Conservation (phyloP, 2,888 invertebrate genomes). For the Allacma fusca region DNA sequence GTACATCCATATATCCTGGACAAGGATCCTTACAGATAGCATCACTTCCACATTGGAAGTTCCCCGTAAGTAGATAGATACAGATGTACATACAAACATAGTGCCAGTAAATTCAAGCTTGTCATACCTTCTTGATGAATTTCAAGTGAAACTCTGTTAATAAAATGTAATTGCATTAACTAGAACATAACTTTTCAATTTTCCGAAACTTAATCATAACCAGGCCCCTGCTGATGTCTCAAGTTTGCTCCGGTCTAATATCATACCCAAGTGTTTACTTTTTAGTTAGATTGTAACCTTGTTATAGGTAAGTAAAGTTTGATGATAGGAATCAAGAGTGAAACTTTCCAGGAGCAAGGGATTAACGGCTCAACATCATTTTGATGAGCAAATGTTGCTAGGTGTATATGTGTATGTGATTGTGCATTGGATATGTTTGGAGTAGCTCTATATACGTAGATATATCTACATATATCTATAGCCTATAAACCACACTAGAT, state of each 20-base stretch:
- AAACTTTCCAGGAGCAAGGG: not conserved
- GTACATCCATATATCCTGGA: too few relatives aligned
- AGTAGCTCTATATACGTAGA: too few relatives aligned
- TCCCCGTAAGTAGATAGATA: too few relatives aligned
- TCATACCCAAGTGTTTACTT: not conserved
- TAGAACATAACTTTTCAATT: constrained; percentile 24
- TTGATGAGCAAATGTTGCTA: not conserved
- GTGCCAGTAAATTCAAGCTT: not conserved
- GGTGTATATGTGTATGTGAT: too few relatives aligned
- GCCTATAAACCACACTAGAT: too few relatives aligned
- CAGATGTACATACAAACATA: too few relatives aligned
- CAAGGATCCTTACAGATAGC: too few relatives aligned
- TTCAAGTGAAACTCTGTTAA: not conserved
- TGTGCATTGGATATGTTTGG: too few relatives aligned
- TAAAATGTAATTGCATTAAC: constrained; percentile 17
- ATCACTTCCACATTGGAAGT: too few relatives aligned
- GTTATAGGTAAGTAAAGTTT: not conserved
- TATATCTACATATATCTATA: too few relatives aligned
- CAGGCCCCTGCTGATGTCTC: not conserved
- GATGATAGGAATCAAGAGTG: not conserved
- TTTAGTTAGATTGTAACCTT: constrained; percentile 5
- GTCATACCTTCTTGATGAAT: not conserved
- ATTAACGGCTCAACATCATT: not conserved
- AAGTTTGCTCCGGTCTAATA: too few relatives aligned
- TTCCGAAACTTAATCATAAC: not conserved